Percentiles rank a stretch among this genome's conserved stretches.
phyloP scores from a whole-genome alignment of 92 coral and sea anemone species.

The Zoanthus sansibaricus region DNA sequence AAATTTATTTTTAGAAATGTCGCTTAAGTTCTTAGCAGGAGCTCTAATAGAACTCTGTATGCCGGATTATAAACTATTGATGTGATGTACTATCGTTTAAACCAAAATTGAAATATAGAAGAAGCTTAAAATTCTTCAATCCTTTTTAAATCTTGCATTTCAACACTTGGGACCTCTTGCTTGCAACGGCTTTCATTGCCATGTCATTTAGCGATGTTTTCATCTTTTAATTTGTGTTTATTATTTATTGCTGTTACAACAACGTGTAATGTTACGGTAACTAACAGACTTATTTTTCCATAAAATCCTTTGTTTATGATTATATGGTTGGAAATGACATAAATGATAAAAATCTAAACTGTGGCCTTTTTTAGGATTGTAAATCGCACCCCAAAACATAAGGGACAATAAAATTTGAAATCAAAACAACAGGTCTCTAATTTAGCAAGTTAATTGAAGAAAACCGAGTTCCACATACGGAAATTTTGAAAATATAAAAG shows the following conservation, averaged over 20 bases:
- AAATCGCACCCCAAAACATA: not conserved
- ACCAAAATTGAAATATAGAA: not conserved
- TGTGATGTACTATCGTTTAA: not conserved
- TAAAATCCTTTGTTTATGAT: not conserved
- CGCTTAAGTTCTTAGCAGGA: constrained; percentile 25
- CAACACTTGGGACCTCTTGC: not conserved
- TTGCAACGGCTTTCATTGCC: not conserved
- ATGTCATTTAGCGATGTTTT: not conserved
- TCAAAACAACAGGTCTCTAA: not conserved
- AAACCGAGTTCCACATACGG: not conserved
- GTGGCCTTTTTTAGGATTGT: not conserved
- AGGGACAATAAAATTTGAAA: not conserved
- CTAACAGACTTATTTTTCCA: not conserved
- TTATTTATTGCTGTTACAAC: not conserved
- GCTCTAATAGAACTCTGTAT: constrained; percentile 21
- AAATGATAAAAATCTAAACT: not conserved
- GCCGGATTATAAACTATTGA: not conserved
- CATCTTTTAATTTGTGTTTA: no score
- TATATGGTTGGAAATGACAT: not conserved
- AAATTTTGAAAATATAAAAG: not conserved
- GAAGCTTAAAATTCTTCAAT: constrained; percentile 8
- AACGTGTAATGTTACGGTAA: not conserved
- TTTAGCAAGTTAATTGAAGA: not conserved
- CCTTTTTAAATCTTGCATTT: not conserved
- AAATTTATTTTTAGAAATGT: constrained; percentile 13